Percentiles rank a stretch among this genome's conserved stretches.
Conservation (phyloP, 2,888 invertebrate genomes). For the Syritta pipiens region DNA sequence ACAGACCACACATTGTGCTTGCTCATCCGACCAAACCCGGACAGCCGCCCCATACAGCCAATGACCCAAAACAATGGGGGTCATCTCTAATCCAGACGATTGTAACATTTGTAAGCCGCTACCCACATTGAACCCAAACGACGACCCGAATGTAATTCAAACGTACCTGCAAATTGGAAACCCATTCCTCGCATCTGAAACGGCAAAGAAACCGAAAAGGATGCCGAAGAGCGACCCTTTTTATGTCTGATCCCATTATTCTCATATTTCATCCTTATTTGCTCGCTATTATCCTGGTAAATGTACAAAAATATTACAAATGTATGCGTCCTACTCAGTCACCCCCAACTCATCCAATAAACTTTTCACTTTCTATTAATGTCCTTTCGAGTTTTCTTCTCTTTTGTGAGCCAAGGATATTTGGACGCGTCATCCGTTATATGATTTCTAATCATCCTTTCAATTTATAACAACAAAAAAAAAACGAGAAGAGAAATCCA, state of each 20-base stretch:
- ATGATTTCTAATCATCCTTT: conserved; percentile 59
- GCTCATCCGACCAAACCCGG: no score
- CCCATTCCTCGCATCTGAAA: neutral
- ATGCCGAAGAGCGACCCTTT: conserved; percentile 9
- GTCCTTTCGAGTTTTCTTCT: conserved; percentile 19
- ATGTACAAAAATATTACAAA: conserved; percentile 10
- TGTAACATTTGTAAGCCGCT: neutral
- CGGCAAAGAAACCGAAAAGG: conserved; percentile 6
- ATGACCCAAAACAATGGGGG: neutral
- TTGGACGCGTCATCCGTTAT: conserved; percentile 37
- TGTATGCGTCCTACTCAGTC: neutral
- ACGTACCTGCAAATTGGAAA: conserved; percentile 9
- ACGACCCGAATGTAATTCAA: conserved; percentile 22
- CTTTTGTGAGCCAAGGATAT: neutral
- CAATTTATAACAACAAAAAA: conserved; percentile 39
- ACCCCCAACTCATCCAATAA: conserved; percentile 5
- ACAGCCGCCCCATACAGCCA: neutral
- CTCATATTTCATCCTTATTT: conserved; percentile 55
- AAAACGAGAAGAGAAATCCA: neutral
- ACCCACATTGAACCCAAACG: neutral
- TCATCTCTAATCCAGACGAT: neutral
- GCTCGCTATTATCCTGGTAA: conserved; percentile 13
- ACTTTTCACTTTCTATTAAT: conserved; percentile 41
- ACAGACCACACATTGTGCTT: no score
- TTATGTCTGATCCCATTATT: conserved; percentile 26